Percentiles rank a stretch among this genome's conserved stretches.
Conservation (phyloP, 2,888 invertebrate genomes). For the Herminia tarsipennalis region DNA sequence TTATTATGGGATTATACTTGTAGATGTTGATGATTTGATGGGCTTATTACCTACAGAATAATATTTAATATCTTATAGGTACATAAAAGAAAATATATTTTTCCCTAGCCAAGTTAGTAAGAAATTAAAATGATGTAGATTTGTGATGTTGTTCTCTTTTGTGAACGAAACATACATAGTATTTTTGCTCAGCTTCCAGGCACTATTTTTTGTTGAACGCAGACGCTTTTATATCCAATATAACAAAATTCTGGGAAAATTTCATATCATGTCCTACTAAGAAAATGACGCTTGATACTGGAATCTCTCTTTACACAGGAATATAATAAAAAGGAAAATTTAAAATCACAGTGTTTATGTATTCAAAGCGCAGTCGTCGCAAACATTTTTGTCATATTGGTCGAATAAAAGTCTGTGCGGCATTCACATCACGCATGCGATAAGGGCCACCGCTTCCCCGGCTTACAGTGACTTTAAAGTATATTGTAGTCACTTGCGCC, state of each 20-base stretch:
- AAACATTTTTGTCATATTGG: conserved; percentile 75
- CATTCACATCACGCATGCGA: conserved; percentile 75
- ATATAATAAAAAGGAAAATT: conserved; percentile 40
- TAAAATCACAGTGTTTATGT: conserved; percentile 57
- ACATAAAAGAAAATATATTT: too few species aligned
- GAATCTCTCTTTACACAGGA: conserved; percentile 2
- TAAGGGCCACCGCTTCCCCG: conserved; percentile 70
- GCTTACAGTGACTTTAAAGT: conserved; percentile 72
- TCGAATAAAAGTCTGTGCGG: conserved; percentile 64
- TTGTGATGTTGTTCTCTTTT: too few species aligned
- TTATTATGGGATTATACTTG: too few species aligned
- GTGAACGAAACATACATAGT: too few species aligned
- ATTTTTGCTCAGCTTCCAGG: too few species aligned
- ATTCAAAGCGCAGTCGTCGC: conserved; percentile 71
- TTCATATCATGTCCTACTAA: not conserved
- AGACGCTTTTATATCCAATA: too few species aligned
- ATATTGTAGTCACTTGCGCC: conserved; percentile 68
- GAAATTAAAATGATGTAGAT: too few species aligned
- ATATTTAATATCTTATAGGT: too few species aligned
- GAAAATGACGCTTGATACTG: not conserved
- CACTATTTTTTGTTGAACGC: too few species aligned
- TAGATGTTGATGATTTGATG: too few species aligned
- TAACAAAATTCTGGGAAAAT: not conserved
- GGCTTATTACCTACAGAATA: too few species aligned
- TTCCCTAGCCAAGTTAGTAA: too few species aligned